phyloP scores from a whole-genome alignment of 2,888 invertebrate genomes.

The Yponomeuta plumbellus region DNA sequence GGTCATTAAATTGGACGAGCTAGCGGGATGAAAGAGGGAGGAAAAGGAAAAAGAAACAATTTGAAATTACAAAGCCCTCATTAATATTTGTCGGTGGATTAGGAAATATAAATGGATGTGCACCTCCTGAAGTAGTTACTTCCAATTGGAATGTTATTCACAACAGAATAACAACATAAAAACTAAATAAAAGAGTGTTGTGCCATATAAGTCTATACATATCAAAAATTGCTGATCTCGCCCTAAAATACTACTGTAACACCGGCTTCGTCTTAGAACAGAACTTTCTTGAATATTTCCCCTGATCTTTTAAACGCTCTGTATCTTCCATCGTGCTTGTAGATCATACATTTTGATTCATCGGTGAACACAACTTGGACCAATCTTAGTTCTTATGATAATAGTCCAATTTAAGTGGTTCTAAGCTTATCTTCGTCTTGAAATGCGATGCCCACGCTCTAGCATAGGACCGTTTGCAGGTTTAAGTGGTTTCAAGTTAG shows the following conservation, averaged over 20 bases:
- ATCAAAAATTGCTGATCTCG: too few species aligned
- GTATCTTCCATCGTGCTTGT: constrained; percentile 19
- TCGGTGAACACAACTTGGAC: neutral
- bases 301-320: constrained; percentile 5
- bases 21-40: neutral
- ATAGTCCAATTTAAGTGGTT: too few species aligned
- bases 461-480: constrained; percentile 10
- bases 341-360: neutral
- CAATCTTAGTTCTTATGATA: too few species aligned
- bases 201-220: too few species aligned
- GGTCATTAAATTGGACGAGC: neutral
- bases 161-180: too few species aligned
- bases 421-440: neutral
- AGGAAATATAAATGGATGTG: constrained; percentile 1
- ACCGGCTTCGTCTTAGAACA: too few species aligned
- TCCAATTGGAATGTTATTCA: too few species aligned
- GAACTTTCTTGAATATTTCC: too few species aligned
- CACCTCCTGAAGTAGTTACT: neutral
- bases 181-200: too few species aligned
- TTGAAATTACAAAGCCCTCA: neutral
- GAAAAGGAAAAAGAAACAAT: neutral
- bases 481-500: constrained; percentile 11
- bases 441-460: constrained; percentile 11
- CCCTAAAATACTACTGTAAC: too few species aligned
- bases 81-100: neutral